Conservation (phyloP, 1,140 invertebrate species). For the Pararge aegeria region DNA sequence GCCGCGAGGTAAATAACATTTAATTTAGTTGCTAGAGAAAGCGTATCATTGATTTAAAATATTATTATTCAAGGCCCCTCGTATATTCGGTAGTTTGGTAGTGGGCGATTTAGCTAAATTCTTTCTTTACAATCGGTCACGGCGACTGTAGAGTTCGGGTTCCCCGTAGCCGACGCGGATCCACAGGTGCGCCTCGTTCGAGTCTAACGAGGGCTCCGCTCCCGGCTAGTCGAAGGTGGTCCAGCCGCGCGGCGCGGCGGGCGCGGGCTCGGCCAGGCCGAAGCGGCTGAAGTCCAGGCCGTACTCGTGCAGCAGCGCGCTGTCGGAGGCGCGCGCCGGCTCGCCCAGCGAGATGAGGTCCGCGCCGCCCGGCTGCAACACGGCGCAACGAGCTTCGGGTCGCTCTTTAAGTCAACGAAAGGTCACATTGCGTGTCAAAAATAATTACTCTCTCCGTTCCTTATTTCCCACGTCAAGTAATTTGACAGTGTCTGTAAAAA, state of each 20-base stretch:
- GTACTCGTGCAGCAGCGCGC: conserved; percentile 80
- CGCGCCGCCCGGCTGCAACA: conserved; percentile 64
- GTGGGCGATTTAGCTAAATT: no score
- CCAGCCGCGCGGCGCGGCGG: conserved; percentile 63
- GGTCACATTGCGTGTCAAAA: conserved; percentile 23
- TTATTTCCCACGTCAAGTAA: conserved; percentile 40
- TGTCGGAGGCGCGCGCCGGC: conserved; percentile 68
- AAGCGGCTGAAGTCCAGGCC: conserved; percentile 80
- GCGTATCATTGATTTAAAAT: conserved; percentile 8
- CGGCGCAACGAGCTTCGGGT: no score
- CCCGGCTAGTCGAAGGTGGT: conserved; percentile 70
- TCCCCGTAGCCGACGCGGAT: no score
- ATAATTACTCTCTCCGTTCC: conserved; percentile 43
- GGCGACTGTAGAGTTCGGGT: no score
- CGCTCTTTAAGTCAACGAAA: conserved; percentile 18
- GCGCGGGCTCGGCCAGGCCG: conserved; percentile 41
- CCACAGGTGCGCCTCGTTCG: not conserved
- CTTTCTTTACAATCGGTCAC: no score
- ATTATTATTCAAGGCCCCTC: not conserved
- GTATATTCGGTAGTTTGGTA: no score
- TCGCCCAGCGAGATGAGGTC: conserved; percentile 74
- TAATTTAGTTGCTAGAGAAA: conserved; percentile 20
- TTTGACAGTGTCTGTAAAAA: conserved; percentile 46
- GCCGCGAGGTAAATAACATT: conserved; percentile 34
- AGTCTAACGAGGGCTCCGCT: no score